A percentile compares a stretch with the other conserved stretches of the same genome.
Evolutionary conservation across 1,140 invertebrate genomes (phyloP).

Genomic region (Contarinia nasturtii): DNA sequence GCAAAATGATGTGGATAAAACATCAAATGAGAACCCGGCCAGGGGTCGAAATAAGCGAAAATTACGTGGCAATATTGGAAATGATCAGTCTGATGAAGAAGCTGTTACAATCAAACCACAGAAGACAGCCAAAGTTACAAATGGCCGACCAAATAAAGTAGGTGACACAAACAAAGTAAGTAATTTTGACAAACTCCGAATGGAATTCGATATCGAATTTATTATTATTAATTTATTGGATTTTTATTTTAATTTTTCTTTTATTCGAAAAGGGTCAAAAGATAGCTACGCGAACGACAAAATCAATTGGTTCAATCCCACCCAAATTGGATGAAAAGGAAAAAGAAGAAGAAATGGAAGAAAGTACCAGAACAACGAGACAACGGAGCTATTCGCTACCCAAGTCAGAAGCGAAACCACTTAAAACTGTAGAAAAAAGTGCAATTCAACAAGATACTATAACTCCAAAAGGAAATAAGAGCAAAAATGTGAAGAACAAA

Average conservation of each 20-base stretch:
- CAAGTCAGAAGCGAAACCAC: not conserved
- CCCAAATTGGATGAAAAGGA: conserved; percentile 2
- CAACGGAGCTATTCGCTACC: conserved; percentile 2
- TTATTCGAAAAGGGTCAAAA: not conserved
- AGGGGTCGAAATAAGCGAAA: conserved; percentile 6
- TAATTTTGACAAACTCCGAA: too few relatives aligned
- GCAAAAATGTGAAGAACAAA: conserved; percentile 11
- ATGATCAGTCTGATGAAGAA: conserved; percentile 7
- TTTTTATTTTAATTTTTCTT: too few relatives aligned
- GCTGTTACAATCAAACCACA: conserved; percentile 1
- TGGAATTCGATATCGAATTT: too few relatives aligned
- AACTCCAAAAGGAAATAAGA: conserved; percentile 10
- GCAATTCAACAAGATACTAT: conserved; percentile 8
- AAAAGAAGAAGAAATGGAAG: conserved; percentile 4
- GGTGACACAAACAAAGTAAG: too few relatives aligned
- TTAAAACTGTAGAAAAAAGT: not conserved
- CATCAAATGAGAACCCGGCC: not conserved
- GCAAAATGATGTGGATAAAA: not conserved
- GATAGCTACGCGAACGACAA: conserved; percentile 2
- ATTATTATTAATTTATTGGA: too few relatives aligned
- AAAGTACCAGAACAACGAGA: conserved; percentile 3
- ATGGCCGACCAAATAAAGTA: too few relatives aligned
- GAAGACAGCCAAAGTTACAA: too few relatives aligned
- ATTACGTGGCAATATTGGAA: conserved; percentile 6
- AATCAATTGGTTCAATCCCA: not conserved